phyloP scores from a whole-genome alignment of 2,113 vertebrate species.

The Pomatorhinus ruficollis region DNA sequence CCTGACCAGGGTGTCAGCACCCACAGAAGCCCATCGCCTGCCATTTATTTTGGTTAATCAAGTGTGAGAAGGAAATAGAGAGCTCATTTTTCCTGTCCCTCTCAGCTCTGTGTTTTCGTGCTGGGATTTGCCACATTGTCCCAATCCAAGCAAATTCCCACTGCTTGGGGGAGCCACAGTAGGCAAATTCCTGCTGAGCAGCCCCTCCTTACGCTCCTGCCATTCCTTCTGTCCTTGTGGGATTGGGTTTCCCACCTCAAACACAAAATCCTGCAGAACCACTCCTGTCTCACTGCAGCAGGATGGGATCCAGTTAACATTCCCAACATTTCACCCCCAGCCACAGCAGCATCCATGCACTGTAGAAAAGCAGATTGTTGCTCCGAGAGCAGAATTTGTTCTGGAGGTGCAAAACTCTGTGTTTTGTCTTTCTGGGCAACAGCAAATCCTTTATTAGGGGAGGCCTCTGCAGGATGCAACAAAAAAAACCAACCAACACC shows the following conservation, averaged over 20 bases:
- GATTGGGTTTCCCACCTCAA: not conserved
- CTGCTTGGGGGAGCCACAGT: not conserved
- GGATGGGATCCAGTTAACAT: not conserved
- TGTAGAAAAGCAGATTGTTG: not conserved
- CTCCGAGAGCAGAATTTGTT: not conserved
- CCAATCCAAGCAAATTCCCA: rapidly evolving
- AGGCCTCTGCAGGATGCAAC: not conserved
- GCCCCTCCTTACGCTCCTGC: not conserved
- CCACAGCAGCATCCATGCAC: not conserved
- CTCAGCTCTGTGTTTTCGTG: not conserved
- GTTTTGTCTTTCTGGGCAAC: not conserved
- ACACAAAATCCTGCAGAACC: not conserved
- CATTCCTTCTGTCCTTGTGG: not conserved
- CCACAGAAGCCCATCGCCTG: not conserved
- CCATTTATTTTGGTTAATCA: not conserved
- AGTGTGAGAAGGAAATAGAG: not conserved
- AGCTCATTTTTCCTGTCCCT: not conserved
- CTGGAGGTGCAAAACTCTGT: not conserved
- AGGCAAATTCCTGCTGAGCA: not conserved
- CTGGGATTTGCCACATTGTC: not conserved
- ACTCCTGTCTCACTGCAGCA: not conserved
- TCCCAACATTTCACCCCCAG: not conserved
- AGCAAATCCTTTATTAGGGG: not conserved
- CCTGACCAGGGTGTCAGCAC: no score
- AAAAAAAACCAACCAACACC: not conserved